These are phyloP conservation scores for Zoanthus sansibaricus DNA, from an alignment of 92 coral and sea anemone genomes.

Conservation along the genomic window DNA sequence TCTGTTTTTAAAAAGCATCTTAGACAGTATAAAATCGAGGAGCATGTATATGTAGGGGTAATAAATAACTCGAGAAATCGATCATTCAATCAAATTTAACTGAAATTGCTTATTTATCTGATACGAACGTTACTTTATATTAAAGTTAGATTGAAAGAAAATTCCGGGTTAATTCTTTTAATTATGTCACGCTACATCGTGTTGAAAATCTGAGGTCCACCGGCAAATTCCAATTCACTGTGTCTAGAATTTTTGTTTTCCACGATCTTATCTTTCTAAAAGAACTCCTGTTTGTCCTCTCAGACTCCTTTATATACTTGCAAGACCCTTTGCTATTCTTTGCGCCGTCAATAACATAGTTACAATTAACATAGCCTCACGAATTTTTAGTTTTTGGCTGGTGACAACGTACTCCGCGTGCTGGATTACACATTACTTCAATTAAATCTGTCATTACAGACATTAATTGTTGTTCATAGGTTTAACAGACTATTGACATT, in stretches of 20 bases:
- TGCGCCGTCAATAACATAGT: not conserved
- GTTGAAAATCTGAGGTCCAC: too few species aligned
- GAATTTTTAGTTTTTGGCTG: not conserved
- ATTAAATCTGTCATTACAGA: not conserved
- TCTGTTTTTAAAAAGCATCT: not conserved
- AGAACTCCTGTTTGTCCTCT: not conserved
- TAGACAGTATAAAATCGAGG: not conserved
- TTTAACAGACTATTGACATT: not conserved
- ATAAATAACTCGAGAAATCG: not conserved
- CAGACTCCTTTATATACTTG: not conserved
- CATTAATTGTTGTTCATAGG: not conserved
- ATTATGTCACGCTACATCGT: not conserved
- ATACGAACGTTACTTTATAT: not conserved
- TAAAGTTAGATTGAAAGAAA: not conserved
- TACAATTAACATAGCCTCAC: not conserved
- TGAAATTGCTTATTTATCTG: not conserved
- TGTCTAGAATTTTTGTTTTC: not conserved
- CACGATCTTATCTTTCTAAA: not conserved
- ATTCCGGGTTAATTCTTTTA: not conserved
- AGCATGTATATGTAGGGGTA: not conserved
- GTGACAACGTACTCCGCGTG: not conserved
- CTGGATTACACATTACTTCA: not conserved
- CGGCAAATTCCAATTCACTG: conserved; percentile 17
- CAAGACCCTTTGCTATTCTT: too few species aligned
- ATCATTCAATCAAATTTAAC: not conserved